Conservation (phyloP, 2,797 vertebrate species). For the Hyperoplus lanceolatus region DNA sequence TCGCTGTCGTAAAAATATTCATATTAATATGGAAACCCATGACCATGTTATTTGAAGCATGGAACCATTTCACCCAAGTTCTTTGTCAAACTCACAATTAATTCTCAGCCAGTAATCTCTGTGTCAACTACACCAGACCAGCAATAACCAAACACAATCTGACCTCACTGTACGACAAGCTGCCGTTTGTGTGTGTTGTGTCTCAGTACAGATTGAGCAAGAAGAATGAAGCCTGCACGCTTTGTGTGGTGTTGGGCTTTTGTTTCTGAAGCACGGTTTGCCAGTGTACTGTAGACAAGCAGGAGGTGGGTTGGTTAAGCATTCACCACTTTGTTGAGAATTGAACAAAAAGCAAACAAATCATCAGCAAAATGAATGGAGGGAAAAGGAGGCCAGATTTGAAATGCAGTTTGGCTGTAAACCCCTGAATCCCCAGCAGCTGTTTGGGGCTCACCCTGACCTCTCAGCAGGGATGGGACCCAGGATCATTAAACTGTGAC, state of each 20-base stretch:
- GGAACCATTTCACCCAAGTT: not conserved
- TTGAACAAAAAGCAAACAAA: not conserved
- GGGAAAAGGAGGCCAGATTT: not conserved
- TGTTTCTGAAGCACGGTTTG: not conserved
- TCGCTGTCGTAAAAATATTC: not conserved
- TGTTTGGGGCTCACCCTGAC: conserved; percentile 3
- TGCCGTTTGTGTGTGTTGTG: no score
- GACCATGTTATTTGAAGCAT: no score
- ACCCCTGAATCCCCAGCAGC: conserved; percentile 5
- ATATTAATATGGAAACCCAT: not conserved
- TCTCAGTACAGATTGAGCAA: not conserved
- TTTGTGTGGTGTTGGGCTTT: not conserved
- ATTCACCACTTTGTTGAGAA: not conserved
- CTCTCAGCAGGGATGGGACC: conserved; percentile 10
- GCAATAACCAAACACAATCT: not conserved
- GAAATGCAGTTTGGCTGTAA: conserved; percentile 1
- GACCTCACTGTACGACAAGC: not conserved
- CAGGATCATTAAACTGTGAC: not conserved
- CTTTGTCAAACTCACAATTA: not conserved
- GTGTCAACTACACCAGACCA: not conserved
- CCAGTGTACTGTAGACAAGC: not conserved
- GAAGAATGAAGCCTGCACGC: not conserved
- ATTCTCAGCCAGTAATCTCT: not conserved
- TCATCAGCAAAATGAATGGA: not conserved
- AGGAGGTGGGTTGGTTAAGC: not conserved